Percentiles rank a stretch among this genome's conserved stretches.
These are phyloP conservation scores for Onchidella celtica DNA, from an alignment of 2,888 invertebrate species.

Conservation along the genomic window DNA sequence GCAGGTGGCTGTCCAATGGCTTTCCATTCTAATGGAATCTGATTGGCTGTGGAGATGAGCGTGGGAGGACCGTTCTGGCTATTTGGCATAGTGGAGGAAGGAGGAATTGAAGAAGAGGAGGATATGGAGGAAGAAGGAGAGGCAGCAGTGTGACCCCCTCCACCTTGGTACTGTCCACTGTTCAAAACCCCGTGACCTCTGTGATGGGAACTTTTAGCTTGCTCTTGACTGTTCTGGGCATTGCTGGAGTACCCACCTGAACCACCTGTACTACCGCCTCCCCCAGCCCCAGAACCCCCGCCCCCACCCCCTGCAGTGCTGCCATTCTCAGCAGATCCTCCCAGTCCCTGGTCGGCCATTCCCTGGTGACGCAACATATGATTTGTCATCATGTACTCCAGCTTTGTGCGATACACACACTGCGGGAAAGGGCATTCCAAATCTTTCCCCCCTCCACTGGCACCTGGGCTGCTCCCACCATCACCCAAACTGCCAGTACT, in stretches of 20 bases:
- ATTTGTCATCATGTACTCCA: slow-evolving; percentile 53
- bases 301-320: background rate
- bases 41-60: slow-evolving; percentile 37
- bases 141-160: slow-evolving; percentile 28
- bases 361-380: slow-evolving; percentile 47
- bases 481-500: background rate
- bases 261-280: slow-evolving; percentile 19
- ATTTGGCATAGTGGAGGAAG: slow-evolving; percentile 25
- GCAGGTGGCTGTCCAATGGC: slow-evolving; percentile 35
- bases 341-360: slow-evolving; percentile 16
- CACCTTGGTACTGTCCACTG: background rate
- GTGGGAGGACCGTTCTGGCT: slow-evolving; percentile 16
- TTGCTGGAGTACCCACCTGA: background rate
- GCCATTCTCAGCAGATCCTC: background rate
- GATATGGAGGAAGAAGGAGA: slow-evolving; percentile 30
- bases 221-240: slow-evolving; percentile 5
- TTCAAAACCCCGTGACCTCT: slow-evolving; percentile 39
- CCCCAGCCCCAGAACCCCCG: background rate
- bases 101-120: slow-evolving; percentile 20
- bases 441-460: slow-evolving; percentile 19
- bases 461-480: slow-evolving; percentile 18
- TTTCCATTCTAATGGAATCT: slow-evolving; percentile 48
- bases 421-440: slow-evolving; percentile 47
- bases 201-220: slow-evolving; percentile 30
- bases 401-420: slow-evolving; percentile 50